Base-by-base conservation (phyloP, 2,797 vertebrate species). In the Liasis olivaceus region DNA sequence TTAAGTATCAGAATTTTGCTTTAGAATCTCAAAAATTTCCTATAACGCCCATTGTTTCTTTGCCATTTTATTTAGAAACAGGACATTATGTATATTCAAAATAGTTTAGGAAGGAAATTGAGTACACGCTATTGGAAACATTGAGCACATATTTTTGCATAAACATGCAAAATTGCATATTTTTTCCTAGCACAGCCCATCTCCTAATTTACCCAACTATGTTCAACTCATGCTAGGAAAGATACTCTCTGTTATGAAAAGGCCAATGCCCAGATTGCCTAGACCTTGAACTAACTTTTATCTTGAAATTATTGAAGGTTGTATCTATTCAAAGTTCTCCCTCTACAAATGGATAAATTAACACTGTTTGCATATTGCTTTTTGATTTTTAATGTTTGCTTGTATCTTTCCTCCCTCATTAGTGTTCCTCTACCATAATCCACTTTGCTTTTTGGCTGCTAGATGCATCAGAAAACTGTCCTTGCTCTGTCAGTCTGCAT, bases 331-430 rank as follows among this genome's bases (percentile, higher is more conserved):
- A 89, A 86, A 60, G 88, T 20, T 77, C 42, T 54, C 14, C 14
- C 28, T 91, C 86, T 90, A 81, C 42, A 89, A 87, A 11, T 24
- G 87, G 42, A 59, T 91, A 87, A 51, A 64, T 85, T 91, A 42
- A 60, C 22, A 9, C 24, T 42, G 28, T 72, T 87, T 63, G 9
- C 69, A 69, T 42, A 36, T 14, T 58, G 26, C 15, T 89, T 12
- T 87, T 62, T 66, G 31, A 28, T 85, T 89, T 93, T 84, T 64
- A 60, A 64, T 7, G 63, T 93, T 85, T 24, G 22, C 28, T 47
- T 85, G 24, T 66, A 31, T 51, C 69, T 36, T 69, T 58, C 28
- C 59, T 56, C 20, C 24, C 54, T 64, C 47, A 13, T 72, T 11
- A n/a, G 51, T 66, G 28, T 63, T 59, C 28, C 24, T 54, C 9